Evolutionary conservation across 2,888 invertebrate species (phyloP).

Genomic region (Plusia festucae): DNA sequence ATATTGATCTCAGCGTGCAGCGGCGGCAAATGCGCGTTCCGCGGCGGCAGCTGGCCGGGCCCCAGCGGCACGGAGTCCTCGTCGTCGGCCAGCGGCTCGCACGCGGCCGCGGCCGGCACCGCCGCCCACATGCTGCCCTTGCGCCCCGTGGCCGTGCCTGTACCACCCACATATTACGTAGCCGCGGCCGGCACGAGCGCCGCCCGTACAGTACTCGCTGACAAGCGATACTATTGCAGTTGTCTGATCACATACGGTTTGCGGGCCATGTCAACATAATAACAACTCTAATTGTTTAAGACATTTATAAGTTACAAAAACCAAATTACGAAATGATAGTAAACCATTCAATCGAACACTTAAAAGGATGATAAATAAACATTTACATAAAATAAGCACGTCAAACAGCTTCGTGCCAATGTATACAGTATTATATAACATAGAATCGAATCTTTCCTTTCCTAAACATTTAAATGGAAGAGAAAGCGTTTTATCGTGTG

Average conservation of each 20-base stretch:
- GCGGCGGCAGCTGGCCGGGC: constrained; percentile 94
- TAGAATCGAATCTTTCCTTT: constrained; percentile 78
- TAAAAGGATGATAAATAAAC: constrained; percentile 80
- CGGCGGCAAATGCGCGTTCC: constrained; percentile 92
- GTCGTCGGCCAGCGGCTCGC: constrained; percentile 75
- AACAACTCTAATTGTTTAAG: constrained; percentile 53
- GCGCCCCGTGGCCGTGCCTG: constrained; percentile 88
- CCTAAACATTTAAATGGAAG: constrained; percentile 88
- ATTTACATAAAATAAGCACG: constrained; percentile 88
- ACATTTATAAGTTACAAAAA: constrained; percentile 71
- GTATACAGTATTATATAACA: constrained; percentile 82
- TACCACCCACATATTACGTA: constrained; percentile 66
- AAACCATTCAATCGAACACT: constrained; percentile 87
- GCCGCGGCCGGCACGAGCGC: constrained; percentile 45
- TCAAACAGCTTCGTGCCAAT: constrained; percentile 88
- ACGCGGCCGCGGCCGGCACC: constrained; percentile 82
- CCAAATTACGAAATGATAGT: constrained; percentile 75
- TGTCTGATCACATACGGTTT: constrained; percentile 42
- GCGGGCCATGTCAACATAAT: constrained; percentile 30
- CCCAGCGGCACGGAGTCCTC: constrained; percentile 91
- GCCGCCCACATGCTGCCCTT: constrained; percentile 89
- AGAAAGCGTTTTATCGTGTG: constrained; percentile 86
- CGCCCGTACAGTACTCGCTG: constrained; percentile 46
- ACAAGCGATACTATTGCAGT: constrained; percentile 24
- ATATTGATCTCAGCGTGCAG: constrained; percentile 95